Evolutionary conservation across 2,888 invertebrate genomes (phyloP).

Genomic region (Homarus gammarus): DNA sequence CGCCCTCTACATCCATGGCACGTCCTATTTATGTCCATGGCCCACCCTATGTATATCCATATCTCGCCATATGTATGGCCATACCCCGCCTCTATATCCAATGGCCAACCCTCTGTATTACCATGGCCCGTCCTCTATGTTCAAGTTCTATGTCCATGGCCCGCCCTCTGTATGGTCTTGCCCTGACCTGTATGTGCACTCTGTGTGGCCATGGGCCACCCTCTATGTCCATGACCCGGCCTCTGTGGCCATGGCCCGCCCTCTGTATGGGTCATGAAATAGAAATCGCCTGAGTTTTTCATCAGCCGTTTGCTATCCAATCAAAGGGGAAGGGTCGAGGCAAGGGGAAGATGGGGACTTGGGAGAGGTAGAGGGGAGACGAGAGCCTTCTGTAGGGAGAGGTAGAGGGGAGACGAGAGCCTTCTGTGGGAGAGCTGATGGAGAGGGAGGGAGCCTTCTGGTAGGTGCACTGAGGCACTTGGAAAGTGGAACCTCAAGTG

Average conservation of each 20-base stretch:
- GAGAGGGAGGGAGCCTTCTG: neutral
- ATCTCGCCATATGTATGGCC: too few relatives aligned
- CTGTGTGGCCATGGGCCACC: too few relatives aligned
- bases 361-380: neutral
- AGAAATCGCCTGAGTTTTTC: constrained; percentile 12
- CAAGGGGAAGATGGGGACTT: neutral
- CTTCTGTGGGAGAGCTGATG: neutral
- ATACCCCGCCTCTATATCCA: too few relatives aligned
- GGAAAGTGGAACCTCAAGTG: neutral
- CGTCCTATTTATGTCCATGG: neutral
- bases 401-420: neutral
- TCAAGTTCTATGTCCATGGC: too few relatives aligned
- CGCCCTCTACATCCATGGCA: too few relatives aligned
- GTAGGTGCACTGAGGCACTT: neutral
- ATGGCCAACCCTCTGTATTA: neutral
- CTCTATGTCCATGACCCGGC: too few relatives aligned
- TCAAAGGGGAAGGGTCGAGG: constrained; percentile 5
- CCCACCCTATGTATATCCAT: neutral
- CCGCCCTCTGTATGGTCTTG: too few relatives aligned
- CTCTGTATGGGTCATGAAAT: constrained; percentile 5
- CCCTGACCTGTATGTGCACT: too few relatives aligned
- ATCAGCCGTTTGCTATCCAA: constrained; percentile 20
- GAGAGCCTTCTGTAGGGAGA: neutral
- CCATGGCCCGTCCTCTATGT: too few relatives aligned
- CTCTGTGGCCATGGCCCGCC: neutral